Percentiles rank a stretch among this genome's conserved stretches.
Conservation (phyloP, 64 coral and sea anemone species). For the Stichodactyla helianthus region DNA sequence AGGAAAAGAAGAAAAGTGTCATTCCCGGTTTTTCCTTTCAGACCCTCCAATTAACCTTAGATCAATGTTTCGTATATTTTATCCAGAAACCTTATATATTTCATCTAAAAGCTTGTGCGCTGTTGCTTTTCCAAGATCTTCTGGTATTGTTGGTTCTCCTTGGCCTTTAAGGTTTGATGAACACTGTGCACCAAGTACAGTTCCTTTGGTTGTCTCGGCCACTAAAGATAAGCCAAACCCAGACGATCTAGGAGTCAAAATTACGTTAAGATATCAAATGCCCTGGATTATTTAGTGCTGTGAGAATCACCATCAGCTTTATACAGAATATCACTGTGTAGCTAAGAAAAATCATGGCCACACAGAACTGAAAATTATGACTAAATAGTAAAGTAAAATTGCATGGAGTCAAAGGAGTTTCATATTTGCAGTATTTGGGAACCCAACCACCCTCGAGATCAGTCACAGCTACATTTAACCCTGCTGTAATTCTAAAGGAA, state of each 20-base stretch:
- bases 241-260: constrained; percentile 54
- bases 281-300: not conserved
- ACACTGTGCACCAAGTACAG: constrained; percentile 75
- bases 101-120: constrained; percentile 72
- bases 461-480: no score
- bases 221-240: constrained; percentile 94
- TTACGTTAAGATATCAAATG: not conserved
- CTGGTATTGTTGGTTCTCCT: constrained; percentile 68
- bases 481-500: not conserved
- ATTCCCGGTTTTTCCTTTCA: no score
- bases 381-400: no score
- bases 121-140: constrained; percentile 85
- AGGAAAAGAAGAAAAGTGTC: no score
- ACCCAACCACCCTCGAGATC: no score
- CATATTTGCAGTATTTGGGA: no score
- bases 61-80: not conserved
- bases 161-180: constrained; percentile 58
- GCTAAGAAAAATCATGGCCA: no score
- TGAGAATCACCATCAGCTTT: no score
- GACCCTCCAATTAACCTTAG: no score
- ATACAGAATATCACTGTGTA: no score
- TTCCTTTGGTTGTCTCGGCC: constrained; percentile 91
- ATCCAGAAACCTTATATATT: constrained; percentile 75
- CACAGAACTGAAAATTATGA: no score
- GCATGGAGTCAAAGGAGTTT: no score